Evolutionary conservation across 2,113 vertebrate species (phyloP).

Genomic region (Brachionichthys hirsutus): DNA sequence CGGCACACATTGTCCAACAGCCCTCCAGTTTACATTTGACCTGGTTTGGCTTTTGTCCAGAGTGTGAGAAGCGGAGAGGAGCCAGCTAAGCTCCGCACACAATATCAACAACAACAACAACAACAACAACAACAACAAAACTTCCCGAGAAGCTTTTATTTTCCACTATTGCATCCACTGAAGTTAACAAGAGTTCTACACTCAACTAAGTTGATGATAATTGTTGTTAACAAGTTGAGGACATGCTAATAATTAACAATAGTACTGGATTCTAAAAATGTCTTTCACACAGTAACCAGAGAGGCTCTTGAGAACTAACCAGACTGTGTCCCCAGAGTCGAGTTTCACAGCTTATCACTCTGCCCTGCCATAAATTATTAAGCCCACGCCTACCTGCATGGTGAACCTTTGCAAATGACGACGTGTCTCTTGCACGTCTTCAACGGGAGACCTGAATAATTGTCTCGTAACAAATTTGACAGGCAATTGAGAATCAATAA

Average conservation of each 20-base stretch:
- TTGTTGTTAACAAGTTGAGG: no score
- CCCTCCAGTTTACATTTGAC: slow-evolving; percentile 17
- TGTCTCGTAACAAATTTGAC: slow-evolving; percentile 24
- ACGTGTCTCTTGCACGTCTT: slow-evolving; percentile 30
- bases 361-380: slow-evolving; percentile 75
- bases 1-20: slow-evolving; percentile 36
- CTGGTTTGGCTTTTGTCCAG: slow-evolving; percentile 24
- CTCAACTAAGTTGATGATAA: no score
- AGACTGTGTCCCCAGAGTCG: slow-evolving; percentile 64
- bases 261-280: not conserved
- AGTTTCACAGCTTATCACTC: slow-evolving; percentile 68
- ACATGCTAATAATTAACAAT: no score
- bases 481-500: no score
- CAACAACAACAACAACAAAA: no score
- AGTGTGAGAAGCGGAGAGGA: slow-evolving; percentile 15
- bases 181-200: no score
- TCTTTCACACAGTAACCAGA: slow-evolving; percentile 53
- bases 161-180: no score
- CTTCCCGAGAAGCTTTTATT: no score
- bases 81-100: slow-evolving; percentile 1
- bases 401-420: slow-evolving; percentile 41
- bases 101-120: no score
- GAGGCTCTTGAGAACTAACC: slow-evolving; percentile 59
- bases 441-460: slow-evolving; percentile 39
- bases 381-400: slow-evolving; percentile 53